Base-by-base conservation (phyloP, 2,113 vertebrate genomes). In the Pheucticus melanocephalus region DNA sequence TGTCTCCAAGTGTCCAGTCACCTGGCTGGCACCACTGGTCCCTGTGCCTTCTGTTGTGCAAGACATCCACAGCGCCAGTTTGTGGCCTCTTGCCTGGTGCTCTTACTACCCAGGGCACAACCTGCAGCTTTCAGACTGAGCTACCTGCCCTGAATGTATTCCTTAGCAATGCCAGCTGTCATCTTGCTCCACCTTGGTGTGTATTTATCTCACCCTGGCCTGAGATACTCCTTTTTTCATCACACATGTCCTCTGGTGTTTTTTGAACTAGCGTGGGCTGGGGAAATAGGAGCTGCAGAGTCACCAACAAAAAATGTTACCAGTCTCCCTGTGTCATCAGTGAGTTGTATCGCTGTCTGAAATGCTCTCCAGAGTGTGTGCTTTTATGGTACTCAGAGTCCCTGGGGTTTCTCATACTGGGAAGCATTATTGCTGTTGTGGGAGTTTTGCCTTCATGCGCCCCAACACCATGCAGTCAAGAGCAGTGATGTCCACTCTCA, bases 221-320 rank as follows among this genome's bases (percentile, higher is more conserved):
- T 53, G 65, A 85, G 47, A 79, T 53, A 15, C 21, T 61, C 27
- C 11, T 44, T 61, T 51, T 83, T 47, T 57, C 5, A 1, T 48
- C 2, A 0, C 0, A 0, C 3, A 0, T 0, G 1, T 82, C 33
- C 35, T 42, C 12, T 45, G 47, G 10, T 60, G 47, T 19, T 72
- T 63, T 54, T 53, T 73, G 39, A 81, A 45, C 37, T 33, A 42
- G 13, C 6, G 15, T 13, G 37, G 17, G 22, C 53, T 59, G n/a
- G 78, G 51, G 42, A 90, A 87, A 25, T 24, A 66, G 45, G 77
- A 63, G 51, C 60, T 73, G n/a, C 35, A 40, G 53, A 47, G n/a
- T 53, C 44, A 20, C 33, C 20, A 56, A 5, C 1, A 10, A 42
- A 40, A 71, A n/a, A n/a, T 18, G 16, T 69, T 60, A 30, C 15